Conservation (phyloP, 2,888 invertebrate genomes). For the Phymatocera aterrima region DNA sequence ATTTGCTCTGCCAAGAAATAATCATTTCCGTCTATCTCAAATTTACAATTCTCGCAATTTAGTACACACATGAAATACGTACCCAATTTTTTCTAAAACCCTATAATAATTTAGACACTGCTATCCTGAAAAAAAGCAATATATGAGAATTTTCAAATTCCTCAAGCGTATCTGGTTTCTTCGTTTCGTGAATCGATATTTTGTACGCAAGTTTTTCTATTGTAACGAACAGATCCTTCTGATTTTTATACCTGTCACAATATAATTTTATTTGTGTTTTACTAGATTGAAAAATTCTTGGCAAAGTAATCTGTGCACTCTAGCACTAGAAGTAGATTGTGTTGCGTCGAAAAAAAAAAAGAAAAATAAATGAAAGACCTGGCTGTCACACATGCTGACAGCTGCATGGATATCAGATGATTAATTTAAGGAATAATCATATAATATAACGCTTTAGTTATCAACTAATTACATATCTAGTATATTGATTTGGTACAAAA, state of each 20-base stretch:
- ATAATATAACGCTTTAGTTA: conserved; percentile 35
- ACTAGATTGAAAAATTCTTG: conserved; percentile 31
- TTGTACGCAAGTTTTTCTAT: too few species aligned
- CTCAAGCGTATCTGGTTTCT: too few species aligned
- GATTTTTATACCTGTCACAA: too few species aligned
- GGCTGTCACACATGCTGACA: conserved; percentile 69
- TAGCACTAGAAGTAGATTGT: conserved; percentile 37
- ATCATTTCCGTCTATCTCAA: not conserved
- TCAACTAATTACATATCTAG: conserved; percentile 48
- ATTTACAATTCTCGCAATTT: too few species aligned
- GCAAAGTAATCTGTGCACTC: conserved; percentile 43
- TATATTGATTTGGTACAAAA: conserved; percentile 24
- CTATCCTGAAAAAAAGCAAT: too few species aligned
- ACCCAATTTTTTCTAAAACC: too few species aligned
- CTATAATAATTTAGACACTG: too few species aligned
- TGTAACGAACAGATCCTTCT: too few species aligned
- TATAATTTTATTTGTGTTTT: not conserved
- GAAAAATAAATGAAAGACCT: conserved; percentile 31
- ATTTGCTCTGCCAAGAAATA: conserved; percentile 46
- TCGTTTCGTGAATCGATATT: too few species aligned
- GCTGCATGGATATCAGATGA: conserved; percentile 69
- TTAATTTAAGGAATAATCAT: conserved; percentile 1
- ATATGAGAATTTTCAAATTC: too few species aligned
- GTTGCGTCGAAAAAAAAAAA: not conserved
- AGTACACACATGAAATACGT: too few species aligned